Evolutionary conservation across 2,113 vertebrate genomes (phyloP), one percentile per base, ranked within the genome.

Genomic region (Dolichotis patagonum): DNA sequence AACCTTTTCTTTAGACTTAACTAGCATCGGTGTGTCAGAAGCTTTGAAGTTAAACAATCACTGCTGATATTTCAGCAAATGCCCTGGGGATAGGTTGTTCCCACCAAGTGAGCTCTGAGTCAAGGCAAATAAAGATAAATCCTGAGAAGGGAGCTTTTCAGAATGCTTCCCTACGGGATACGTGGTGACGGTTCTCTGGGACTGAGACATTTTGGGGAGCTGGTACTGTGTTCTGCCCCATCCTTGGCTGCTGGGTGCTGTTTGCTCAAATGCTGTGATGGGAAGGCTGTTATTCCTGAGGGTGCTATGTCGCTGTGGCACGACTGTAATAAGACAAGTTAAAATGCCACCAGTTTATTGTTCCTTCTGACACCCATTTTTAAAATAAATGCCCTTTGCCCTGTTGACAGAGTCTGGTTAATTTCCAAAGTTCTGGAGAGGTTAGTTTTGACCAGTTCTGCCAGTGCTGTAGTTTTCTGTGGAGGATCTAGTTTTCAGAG

Each of bases 351-450:
- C 32, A 12, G 7, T 22, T 62, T 28, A 32, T 32, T 65, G 19
- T n/a, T 73, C 17, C 77, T 56, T 46, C 56, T 41, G 35, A 71
- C 19, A 87, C 43, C 16, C 63, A 87, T 73, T 54, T n/a, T 41
- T 30, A 11, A 85, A 77, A 38, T 56, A 38, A 52, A 63, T 52
- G 24, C 3, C 49, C 80, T 58, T 86, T 20, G 28, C 52, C 67
- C 43, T 73, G 9, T 65, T 65, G 38, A 13, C 80, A 54, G 30
- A 49, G 52, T 41, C 80, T 52, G 35, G 5, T 62, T 86, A 71
- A 81, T 86, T 95, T 81, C 62, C 73, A 80, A 85, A 80, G 35
- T 81, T 52, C 88, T 86, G 32, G 78, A 80, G 69, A 67, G 30
- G 46, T 17, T 49, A 6, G 75, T 87, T 88, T 88, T 94, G 58